Evolutionary conservation across 2,888 invertebrate species (phyloP).

Genomic region (Cataglyphis albicans): DNA sequence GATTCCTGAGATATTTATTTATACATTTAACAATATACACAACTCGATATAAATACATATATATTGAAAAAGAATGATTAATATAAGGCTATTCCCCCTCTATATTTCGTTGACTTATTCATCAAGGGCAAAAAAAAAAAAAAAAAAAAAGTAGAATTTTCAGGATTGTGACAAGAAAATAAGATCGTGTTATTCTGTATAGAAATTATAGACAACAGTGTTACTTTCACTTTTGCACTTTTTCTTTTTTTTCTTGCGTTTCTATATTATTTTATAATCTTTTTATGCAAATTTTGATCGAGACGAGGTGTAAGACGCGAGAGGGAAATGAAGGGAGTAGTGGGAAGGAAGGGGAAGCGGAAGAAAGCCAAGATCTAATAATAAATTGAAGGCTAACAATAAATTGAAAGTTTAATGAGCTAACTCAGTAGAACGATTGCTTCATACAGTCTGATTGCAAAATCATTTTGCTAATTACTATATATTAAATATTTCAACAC

Average conservation of each 20-base stretch:
- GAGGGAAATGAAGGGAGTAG: no score
- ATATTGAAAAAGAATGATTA: conserved; percentile 36
- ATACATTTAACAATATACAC: background rate
- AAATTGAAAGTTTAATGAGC: no score
- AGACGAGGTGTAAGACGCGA: background rate
- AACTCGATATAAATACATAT: no score
- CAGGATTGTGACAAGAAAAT: conserved; percentile 21
- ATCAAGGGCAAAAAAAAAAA: conserved; percentile 8
- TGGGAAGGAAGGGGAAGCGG: no score
- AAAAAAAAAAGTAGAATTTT: conserved; percentile 1
- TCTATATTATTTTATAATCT: conserved; percentile 28
- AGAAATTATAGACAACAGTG: conserved; percentile 31
- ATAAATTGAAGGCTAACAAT: no score
- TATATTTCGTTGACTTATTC: conserved; percentile 28
- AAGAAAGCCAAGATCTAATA: background rate
- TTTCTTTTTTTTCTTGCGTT: background rate
- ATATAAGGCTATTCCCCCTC: background rate
- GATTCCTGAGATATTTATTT: background rate
- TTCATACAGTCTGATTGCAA: no score
- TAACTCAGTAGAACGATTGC: no score
- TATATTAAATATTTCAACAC: no score
- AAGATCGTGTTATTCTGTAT: conserved; percentile 25
- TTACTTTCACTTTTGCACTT: conserved; percentile 63
- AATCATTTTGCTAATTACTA: no score
- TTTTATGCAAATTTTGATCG: background rate